These are phyloP conservation scores for Drosophila mettleri DNA, from an alignment of 2,888 invertebrate species.

Conservation along the genomic window DNA sequence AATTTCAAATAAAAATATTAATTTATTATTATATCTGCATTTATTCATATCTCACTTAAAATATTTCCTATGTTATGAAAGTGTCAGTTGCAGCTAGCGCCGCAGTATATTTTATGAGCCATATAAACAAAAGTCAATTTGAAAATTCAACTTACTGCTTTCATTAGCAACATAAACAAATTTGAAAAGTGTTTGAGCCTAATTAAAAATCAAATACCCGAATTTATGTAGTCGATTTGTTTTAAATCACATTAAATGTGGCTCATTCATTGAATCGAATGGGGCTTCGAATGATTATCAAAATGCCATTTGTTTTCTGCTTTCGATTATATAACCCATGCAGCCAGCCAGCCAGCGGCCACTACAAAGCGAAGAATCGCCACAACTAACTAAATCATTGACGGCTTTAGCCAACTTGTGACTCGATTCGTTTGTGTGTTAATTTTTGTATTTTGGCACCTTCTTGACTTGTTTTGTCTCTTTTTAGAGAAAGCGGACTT, in stretches of 20 bases:
- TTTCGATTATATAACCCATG: conserved; percentile 38
- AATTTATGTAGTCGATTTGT: conserved; percentile 24
- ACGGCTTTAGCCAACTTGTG: conserved; percentile 27
- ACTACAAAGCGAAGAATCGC: conserved; percentile 33
- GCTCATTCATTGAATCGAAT: conserved; percentile 40
- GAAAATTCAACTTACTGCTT: background rate
- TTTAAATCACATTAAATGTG: conserved; percentile 24
- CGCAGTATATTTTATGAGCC: background rate
- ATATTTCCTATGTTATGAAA: background rate
- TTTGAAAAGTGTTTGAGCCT: conserved; percentile 8
- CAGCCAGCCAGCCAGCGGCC: conserved; percentile 14
- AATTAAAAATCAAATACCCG: conserved; percentile 6
- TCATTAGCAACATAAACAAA: background rate
- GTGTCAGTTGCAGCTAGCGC: background rate
- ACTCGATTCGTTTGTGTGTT: conserved; percentile 26
- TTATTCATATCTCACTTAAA: background rate
- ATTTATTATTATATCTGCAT: background rate
- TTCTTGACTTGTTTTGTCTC: conserved; percentile 37
- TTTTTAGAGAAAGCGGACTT: conserved; percentile 53
- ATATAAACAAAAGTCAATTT: background rate
- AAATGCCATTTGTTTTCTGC: conserved; percentile 20
- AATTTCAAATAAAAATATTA: background rate
- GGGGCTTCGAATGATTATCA: conserved; percentile 14
- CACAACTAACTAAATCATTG: conserved; percentile 32
- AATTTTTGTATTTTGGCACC: conserved; percentile 57